Base-by-base conservation (phyloP, 2,888 invertebrate species). In the Sussaba pulchella region DNA sequence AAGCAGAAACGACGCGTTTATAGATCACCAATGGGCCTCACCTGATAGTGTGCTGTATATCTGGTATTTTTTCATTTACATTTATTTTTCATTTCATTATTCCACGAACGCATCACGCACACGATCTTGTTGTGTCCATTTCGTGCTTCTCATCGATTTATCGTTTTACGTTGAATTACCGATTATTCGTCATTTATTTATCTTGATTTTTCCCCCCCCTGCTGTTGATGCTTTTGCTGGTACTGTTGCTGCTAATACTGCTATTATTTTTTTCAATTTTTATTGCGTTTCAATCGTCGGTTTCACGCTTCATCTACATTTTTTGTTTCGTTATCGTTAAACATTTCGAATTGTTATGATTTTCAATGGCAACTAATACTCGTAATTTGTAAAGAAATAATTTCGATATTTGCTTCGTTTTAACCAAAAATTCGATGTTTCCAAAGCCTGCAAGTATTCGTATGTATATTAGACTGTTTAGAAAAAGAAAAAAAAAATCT, bases 1-100 rank as follows among this genome's bases (percentile, higher is more conserved):
- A 90, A 89, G 90, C 91, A 86, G 92, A 91, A 91, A 91, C 92
- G 88, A 92, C 91, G 88, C 89, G 87, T 91, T 92, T 92, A 89
- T 92, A 92, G 89, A 90, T 87, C 89, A 89, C 85, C 90, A 88
- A 83, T 88, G 89, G 91, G 90, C 88, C 87, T 87, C 86, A 85
- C 85, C 89, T 88, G 89, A 90, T 89, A 90, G 87, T 89, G 85
- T 85, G 91, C 91, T 90, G 90, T 91, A 88, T 86, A 87, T 84
- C 90, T 86, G 91, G 91, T 92, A 92, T 82, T 89, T 89, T 73
- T 84, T 84, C 83, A 84, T 84, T 84, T 84, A 84, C 80, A 90
- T 90, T 91, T 91, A 89, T 88, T 89, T 89, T 88, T 86, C 85
- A 88, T 85, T 87, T 87, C 87, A 86, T 88, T 45, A 57, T 80